Evolutionary conservation across 1,140 invertebrate genomes (phyloP).

Genomic region (Sesamia nonagrioides): DNA sequence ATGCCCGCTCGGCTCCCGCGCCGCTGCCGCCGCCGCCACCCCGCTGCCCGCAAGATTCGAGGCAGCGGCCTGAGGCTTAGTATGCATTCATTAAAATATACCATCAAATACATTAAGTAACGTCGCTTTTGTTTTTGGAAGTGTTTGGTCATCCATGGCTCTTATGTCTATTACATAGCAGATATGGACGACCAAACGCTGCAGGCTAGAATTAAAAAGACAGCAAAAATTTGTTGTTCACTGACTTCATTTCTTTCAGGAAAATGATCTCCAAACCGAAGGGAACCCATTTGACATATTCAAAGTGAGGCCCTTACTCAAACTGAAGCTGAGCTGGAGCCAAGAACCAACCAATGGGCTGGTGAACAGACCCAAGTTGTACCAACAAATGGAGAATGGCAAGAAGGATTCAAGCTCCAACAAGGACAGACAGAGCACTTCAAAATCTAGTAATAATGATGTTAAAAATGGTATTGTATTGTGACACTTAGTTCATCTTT

Average conservation of each 20-base stretch:
- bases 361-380: constrained; percentile 90
- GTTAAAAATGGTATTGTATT: constrained; percentile 74
- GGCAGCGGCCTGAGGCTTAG: too few relatives aligned
- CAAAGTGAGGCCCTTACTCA: constrained; percentile 93
- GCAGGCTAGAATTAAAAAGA: too few relatives aligned
- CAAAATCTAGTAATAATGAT: constrained; percentile 67
- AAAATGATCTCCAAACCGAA: constrained; percentile 80
- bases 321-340: constrained; percentile 95
- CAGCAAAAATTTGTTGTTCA: neutral
- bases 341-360: constrained; percentile 91
- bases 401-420: constrained; percentile 76
- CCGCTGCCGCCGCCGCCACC: too few relatives aligned
- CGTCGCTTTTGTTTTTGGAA: too few relatives aligned
- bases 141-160: too few relatives aligned
- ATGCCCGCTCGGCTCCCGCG: too few relatives aligned
- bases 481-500: neutral
- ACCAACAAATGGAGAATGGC: constrained; percentile 79
- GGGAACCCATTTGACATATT: constrained; percentile 91
- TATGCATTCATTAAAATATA: too few relatives aligned
- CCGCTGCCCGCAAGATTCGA: too few relatives aligned
- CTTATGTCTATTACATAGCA: too few relatives aligned
- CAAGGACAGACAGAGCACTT: constrained; percentile 69
- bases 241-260: constrained; percentile 63
- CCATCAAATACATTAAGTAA: too few relatives aligned
- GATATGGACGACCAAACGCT: too few relatives aligned